These are phyloP conservation scores for Atractosteus spatula DNA, from an alignment of 2,113 vertebrate genomes.

Conservation along the genomic window DNA sequence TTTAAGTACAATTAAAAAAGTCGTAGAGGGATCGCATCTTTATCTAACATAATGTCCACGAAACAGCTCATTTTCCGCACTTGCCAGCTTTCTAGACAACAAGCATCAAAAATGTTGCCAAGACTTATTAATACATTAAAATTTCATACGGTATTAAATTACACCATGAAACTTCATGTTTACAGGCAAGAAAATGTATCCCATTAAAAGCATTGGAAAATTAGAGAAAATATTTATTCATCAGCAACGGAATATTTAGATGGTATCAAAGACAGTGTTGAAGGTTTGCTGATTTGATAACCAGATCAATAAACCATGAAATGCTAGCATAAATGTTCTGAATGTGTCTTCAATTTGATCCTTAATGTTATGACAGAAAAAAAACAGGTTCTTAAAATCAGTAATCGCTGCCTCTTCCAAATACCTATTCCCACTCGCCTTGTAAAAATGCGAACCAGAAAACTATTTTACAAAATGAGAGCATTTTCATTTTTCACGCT, in stretches of 20 bases:
- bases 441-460: not conserved
- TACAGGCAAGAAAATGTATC: conserved; percentile 38
- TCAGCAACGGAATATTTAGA: too few relatives aligned
- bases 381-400: not conserved
- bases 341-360: conserved; percentile 5
- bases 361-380: not conserved
- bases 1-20: conserved; percentile 59
- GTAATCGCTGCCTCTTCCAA: not conserved
- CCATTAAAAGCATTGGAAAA: conserved; percentile 21
- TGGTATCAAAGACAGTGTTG: not conserved
- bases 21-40: conserved; percentile 54
- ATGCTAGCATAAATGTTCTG: not conserved
- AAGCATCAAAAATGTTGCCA: not conserved
- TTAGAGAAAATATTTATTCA: not conserved
- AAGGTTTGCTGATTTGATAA: not conserved
- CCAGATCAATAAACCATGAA: not conserved
- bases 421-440: conserved; percentile 4
- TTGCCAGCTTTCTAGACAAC: not conserved
- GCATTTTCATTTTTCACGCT: conserved; percentile 1
- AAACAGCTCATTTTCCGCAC: not conserved
- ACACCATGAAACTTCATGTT: conserved; percentile 56
- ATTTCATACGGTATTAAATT: not conserved
- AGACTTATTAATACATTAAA: not conserved
- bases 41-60: conserved; percentile 29
- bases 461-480: not conserved